Evolutionary conservation across 37 sponge, comb jelly and placozoan genomes (phyloP).

Genomic region (Dysidea cf. avara): DNA sequence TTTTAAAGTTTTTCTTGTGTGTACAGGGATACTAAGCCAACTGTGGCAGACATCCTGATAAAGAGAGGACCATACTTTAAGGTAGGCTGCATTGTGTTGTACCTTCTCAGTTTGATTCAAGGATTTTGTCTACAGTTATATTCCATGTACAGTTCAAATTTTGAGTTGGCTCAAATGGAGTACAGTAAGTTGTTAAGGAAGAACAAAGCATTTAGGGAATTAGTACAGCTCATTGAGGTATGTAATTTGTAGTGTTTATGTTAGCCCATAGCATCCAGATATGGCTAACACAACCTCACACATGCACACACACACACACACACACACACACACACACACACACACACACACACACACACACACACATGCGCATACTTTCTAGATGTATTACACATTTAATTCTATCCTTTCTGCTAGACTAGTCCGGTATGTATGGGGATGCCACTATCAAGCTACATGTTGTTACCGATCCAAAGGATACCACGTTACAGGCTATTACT

Average conservation of each 20-base stretch:
- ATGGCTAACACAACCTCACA: too few relatives aligned
- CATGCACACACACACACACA: too few relatives aligned
- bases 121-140: constrained; percentile 48
- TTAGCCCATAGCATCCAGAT: too few relatives aligned
- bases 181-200: constrained; percentile 51
- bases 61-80: constrained; percentile 67
- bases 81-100: constrained; percentile 12
- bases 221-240: constrained; percentile 56
- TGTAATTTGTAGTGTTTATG: not conserved
- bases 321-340: too few relatives aligned
- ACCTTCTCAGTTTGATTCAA: not conserved
- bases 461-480: constrained; percentile 69
- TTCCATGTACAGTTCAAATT: constrained; percentile 49
- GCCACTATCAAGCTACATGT: constrained; percentile 72
- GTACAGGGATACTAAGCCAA: constrained; percentile 50
- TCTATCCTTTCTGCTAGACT: constrained; percentile 17
- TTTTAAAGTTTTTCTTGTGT: too few relatives aligned
- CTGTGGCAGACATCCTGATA: constrained; percentile 56
- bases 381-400: not conserved
- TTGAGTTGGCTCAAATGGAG: constrained; percentile 50
- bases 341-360: too few relatives aligned
- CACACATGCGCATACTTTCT: not conserved
- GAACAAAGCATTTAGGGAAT: constrained; percentile 46
- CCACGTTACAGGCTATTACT: constrained; percentile 67
- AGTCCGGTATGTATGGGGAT: constrained; percentile 54